Evolutionary conservation across 2,797 vertebrate species (phyloP).

Genomic region (Megalops cyprinoides): DNA sequence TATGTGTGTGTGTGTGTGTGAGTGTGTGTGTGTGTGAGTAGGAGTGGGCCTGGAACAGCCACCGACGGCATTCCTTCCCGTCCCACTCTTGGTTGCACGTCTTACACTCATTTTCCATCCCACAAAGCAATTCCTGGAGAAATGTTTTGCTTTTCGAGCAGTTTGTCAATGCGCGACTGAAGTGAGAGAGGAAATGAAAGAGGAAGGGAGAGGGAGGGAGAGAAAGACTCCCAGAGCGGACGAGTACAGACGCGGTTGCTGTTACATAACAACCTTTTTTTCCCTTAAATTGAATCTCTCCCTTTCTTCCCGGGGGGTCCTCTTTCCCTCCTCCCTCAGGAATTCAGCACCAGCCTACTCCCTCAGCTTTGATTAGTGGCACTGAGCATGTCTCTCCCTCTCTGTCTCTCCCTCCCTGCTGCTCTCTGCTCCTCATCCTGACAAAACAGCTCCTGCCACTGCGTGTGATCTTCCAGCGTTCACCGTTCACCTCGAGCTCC

Average conservation of each 20-base stretch:
- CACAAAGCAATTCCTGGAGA: not conserved
- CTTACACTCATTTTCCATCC: not conserved
- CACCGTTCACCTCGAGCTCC: not conserved
- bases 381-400: conserved; percentile 33
- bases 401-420: conserved; percentile 34
- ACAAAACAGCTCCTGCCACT: not conserved
- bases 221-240: not conserved
- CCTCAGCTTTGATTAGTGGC: conserved; percentile 48
- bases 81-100: not conserved
- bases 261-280: conserved; percentile 60
- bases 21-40: not conserved
- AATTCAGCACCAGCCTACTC: conserved; percentile 43
- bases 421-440: not conserved
- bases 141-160: not conserved
- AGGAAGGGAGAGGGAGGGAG: not conserved
- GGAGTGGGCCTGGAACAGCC: not conserved
- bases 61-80: not conserved
- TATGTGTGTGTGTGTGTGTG: conserved; percentile 2
- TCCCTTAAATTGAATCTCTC: conserved; percentile 59
- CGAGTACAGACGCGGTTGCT: conserved; percentile 32
- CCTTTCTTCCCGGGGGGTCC: conserved; percentile 43
- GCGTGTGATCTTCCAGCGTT: conserved; percentile 1
- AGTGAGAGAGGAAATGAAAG: not conserved
- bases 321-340: conserved; percentile 45
- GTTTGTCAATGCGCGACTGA: not conserved